Evolutionary conservation across 2,113 vertebrate species (phyloP).

Genomic region (Zingel zingel): DNA sequence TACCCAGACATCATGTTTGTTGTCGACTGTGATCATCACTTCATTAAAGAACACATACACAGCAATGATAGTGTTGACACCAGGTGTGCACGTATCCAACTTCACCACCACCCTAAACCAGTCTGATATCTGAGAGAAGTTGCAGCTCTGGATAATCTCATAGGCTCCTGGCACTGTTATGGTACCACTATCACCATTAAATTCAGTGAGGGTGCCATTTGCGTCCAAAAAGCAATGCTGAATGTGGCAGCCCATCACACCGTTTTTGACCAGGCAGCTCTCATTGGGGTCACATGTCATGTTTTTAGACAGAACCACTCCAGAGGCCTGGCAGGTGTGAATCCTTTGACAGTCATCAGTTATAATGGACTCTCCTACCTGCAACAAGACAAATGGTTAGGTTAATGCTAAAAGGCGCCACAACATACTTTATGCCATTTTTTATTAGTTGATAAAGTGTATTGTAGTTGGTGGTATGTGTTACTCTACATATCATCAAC

Average conservation of each 20-base stretch:
- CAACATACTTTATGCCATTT: no score
- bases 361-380: slow-evolving; percentile 61
- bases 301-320: slow-evolving; percentile 37
- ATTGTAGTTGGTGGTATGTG: not conserved
- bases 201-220: slow-evolving; percentile 56
- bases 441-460: not conserved
- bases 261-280: slow-evolving; percentile 53
- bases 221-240: slow-evolving; percentile 58
- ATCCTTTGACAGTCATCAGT: slow-evolving; percentile 53
- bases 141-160: slow-evolving; percentile 60
- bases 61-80: not conserved
- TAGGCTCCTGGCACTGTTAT: slow-evolving; percentile 60
- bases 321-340: slow-evolving; percentile 56
- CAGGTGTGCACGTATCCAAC: slow-evolving; percentile 47
- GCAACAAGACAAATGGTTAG: not conserved
- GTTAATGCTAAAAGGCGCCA: not conserved
- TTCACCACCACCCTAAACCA: slow-evolving; percentile 79
- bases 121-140: not conserved
- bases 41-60: slow-evolving; percentile 68
- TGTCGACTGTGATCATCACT: slow-evolving; percentile 53
- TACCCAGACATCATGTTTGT: slow-evolving; percentile 64
- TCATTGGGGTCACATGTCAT: slow-evolving; percentile 52
- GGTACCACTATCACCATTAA: slow-evolving; percentile 46
- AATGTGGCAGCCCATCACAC: slow-evolving; percentile 53
- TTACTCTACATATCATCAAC: not conserved